phyloP scores from a whole-genome alignment of 1,140 invertebrate species.

The Orchestia grillus region DNA sequence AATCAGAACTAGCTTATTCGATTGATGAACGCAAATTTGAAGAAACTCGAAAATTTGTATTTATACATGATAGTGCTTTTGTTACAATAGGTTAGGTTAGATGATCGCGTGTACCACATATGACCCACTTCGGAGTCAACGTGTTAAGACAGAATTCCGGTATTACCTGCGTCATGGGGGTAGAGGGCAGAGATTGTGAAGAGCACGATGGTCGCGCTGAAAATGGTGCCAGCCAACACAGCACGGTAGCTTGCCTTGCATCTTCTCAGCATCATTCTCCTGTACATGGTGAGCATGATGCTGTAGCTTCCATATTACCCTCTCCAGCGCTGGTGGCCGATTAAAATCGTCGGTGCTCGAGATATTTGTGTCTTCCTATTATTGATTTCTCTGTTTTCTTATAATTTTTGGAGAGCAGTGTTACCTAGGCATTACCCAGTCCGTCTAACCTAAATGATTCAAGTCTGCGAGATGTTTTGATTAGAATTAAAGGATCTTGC shows the following conservation, averaged over 20 bases:
- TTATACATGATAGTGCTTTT: no score
- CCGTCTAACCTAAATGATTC: not conserved
- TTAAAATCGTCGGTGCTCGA: not conserved
- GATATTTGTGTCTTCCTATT: not conserved
- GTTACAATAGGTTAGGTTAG: no score
- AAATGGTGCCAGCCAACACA: not conserved
- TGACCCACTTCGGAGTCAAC: no score
- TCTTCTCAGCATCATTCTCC: conserved; percentile 42
- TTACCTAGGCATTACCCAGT: not conserved
- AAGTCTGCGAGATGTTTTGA: not conserved
- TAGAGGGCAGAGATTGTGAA: not conserved
- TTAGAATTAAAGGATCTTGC: not conserved
- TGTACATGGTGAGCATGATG: conserved; percentile 6
- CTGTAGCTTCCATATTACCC: not conserved
- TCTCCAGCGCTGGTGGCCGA: not conserved
- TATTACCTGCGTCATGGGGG: not conserved
- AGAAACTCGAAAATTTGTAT: no score
- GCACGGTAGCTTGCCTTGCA: conserved; percentile 17
- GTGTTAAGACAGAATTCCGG: not conserved
- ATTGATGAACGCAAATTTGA: no score
- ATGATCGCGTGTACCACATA: no score
- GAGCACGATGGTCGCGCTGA: not conserved
- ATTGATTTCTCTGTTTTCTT: no score
- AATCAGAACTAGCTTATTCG: no score
- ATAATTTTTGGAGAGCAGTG: not conserved